Evolutionary conservation across 1,140 invertebrate genomes (phyloP).

Genomic region (Panagrolaimus sp.): DNA sequence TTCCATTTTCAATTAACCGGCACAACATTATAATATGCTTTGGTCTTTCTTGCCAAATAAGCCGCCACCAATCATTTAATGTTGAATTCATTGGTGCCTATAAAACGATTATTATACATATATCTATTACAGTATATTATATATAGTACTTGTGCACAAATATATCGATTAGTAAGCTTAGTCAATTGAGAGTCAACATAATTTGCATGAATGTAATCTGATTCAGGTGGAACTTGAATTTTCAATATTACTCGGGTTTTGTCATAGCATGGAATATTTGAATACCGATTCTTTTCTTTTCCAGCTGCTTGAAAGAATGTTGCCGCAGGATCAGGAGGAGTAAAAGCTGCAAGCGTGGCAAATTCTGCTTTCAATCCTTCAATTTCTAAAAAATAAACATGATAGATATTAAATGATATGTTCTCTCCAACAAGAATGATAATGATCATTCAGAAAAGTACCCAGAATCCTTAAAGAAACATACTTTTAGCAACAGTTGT

Average conservation of each 20-base stretch:
- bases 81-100: constrained; percentile 2
- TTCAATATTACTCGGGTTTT: constrained; percentile 29
- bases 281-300: constrained; percentile 34
- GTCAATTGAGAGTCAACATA: constrained; percentile 20
- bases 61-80: constrained; percentile 5
- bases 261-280: constrained; percentile 29
- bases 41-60: constrained; percentile 20
- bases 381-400: not conserved
- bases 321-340: constrained; percentile 15
- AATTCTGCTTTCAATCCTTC: constrained; percentile 22
- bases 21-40: constrained; percentile 27
- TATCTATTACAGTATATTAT: too few species aligned
- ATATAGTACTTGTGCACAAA: not conserved
- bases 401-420: too few species aligned
- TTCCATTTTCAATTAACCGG: constrained; percentile 16
- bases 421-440: too few species aligned
- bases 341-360: constrained; percentile 7
- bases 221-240: constrained; percentile 34
- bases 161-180: constrained; percentile 21
- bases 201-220: constrained; percentile 42
- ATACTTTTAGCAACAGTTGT: too few species aligned
- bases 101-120: too few species aligned
- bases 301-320: constrained; percentile 16
- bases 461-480: too few species aligned
- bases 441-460: too few species aligned